phyloP scores from a whole-genome alignment of 2,797 vertebrate genomes.

The Chaenodraco wilsoni region DNA sequence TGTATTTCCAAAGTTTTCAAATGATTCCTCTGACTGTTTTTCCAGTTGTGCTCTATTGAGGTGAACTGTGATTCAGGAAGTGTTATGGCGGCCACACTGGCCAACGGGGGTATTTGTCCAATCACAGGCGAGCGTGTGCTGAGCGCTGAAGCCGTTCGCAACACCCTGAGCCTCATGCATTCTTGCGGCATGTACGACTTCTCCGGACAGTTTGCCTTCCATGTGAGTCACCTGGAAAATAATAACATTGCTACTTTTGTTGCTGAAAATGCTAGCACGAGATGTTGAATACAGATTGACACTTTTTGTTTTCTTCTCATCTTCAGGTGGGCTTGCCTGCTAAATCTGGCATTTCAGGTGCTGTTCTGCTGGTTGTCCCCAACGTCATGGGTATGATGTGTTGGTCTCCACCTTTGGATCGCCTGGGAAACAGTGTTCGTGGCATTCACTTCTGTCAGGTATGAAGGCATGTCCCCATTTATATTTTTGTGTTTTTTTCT shows the following conservation, averaged over 20 bases:
- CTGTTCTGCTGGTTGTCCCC: constrained; percentile 90
- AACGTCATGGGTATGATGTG: constrained; percentile 95
- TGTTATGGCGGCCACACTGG: constrained; percentile 91
- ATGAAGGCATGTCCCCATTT: background rate
- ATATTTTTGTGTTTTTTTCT: background rate
- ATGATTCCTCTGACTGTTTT: background rate
- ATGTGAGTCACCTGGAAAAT: constrained; percentile 74
- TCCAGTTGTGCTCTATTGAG: constrained; percentile 90
- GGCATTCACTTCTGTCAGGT: constrained; percentile 93
- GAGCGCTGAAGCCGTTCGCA: constrained; percentile 89
- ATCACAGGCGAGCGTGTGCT: constrained; percentile 90
- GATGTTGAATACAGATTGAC: background rate
- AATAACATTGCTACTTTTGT: background rate
- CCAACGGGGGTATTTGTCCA: constrained; percentile 93
- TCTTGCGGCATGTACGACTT: constrained; percentile 95
- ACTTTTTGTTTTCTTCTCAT: constrained; percentile 10
- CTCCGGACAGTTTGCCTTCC: constrained; percentile 92
- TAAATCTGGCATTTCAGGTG: constrained; percentile 92
- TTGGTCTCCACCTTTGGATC: constrained; percentile 90
- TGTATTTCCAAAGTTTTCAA: background rate
- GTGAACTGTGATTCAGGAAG: constrained; percentile 91
- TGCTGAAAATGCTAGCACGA: background rate
- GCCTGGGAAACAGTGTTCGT: constrained; percentile 90
- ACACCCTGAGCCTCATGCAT: constrained; percentile 93
- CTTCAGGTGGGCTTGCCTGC: constrained; percentile 91